Evolutionary conservation across 2,797 vertebrate genomes (phyloP).

Genomic region (Manis javanica): DNA sequence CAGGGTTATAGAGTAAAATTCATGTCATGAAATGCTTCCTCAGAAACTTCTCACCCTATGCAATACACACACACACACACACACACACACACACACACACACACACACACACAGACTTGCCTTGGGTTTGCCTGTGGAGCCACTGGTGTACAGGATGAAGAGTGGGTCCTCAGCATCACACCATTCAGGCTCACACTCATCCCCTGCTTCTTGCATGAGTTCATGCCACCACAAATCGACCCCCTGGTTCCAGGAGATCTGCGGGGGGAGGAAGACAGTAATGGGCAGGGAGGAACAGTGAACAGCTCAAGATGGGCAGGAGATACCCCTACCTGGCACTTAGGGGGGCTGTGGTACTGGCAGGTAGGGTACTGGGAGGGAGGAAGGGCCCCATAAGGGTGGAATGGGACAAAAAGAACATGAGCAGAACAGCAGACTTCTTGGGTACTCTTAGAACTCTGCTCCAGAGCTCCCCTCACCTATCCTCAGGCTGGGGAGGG

Average conservation of each 20-base stretch:
- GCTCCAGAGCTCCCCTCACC: background rate
- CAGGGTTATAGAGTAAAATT: background rate
- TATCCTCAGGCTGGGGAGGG: background rate
- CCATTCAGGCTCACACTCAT: conserved; percentile 97
- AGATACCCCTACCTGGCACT: conserved; percentile 28
- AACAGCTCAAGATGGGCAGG: conserved; percentile 21
- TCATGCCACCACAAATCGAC: conserved; percentile 95
- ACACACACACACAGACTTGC: conserved; percentile 80
- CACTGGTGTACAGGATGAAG: conserved; percentile 98
- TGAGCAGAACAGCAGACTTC: conserved; percentile 14
- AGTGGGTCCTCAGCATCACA: conserved; percentile 96
- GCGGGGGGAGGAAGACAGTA: conserved; percentile 63
- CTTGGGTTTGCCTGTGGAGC: conserved; percentile 98
- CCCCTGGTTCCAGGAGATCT: conserved; percentile 94
- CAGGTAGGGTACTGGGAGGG: background rate
- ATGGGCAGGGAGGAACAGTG: conserved; percentile 28
- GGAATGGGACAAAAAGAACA: conserved; percentile 11
- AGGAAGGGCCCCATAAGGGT: background rate
- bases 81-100: background rate
- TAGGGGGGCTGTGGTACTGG: background rate
- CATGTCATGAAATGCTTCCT: conserved; percentile 1
- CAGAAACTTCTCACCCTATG: background rate
- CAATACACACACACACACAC: background rate
- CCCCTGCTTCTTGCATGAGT: conserved; percentile 88
- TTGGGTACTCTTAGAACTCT: background rate